A percentile compares a stretch with the other conserved stretches of the same genome.
phyloP scores from a whole-genome alignment of 30 jellyfish, hydroid and myxozoan genomes.

The Turritopsis rubra region DNA sequence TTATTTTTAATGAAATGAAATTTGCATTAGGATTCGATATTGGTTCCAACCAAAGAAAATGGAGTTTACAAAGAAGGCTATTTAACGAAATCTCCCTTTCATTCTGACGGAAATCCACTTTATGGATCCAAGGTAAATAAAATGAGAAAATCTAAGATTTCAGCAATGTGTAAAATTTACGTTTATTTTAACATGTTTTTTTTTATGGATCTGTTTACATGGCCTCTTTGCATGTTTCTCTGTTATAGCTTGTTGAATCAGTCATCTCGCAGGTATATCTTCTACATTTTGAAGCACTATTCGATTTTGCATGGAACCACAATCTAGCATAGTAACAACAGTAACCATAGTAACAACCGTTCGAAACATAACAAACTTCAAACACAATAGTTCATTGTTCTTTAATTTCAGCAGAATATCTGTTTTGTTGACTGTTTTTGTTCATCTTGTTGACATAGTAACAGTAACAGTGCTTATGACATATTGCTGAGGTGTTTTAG shows the following conservation, averaged over 20 bases:
- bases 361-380: no score
- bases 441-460: no score
- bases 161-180: not conserved
- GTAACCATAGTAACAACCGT: no score
- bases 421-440: no score
- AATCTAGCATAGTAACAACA: no score
- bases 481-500: no score
- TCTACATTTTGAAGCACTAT: not conserved
- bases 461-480: no score
- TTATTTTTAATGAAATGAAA: not conserved
- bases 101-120: constrained; percentile 83
- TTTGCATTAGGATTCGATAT: constrained; percentile 47
- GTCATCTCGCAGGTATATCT: not conserved
- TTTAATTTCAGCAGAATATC: not conserved
- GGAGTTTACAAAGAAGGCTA: constrained; percentile 97
- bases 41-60: constrained; percentile 80
- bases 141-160: no score
- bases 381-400: not conserved
- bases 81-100: constrained; percentile 95
- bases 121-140: constrained; percentile 89
- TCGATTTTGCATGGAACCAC: not conserved
- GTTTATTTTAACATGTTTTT: not conserved
- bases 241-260: not conserved
- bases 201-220: not conserved
- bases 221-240: not conserved